phyloP scores from a whole-genome alignment of 2,888 invertebrate species.

The Caenorhabditis uteleia region DNA sequence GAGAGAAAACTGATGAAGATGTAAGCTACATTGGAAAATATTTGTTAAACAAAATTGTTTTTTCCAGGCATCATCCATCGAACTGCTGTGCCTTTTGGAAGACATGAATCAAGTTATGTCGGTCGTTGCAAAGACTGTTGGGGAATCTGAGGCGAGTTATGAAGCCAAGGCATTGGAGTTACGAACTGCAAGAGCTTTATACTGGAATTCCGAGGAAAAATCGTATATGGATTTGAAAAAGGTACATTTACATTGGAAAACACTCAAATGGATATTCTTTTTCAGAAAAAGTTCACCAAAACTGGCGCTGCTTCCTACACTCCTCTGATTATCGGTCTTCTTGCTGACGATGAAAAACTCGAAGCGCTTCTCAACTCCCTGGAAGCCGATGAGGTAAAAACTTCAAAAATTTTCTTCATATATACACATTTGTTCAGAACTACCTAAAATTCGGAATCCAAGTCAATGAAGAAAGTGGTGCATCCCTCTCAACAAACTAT shows the following conservation, averaged over 20 bases:
- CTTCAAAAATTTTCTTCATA: background rate
- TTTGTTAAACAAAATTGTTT: background rate
- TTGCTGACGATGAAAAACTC: constrained; percentile 3
- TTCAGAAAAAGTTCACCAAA: constrained; percentile 7
- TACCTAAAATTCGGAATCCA: constrained; percentile 9
- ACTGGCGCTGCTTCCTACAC: background rate
- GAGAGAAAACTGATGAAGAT: constrained; percentile 7
- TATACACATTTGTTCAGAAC: constrained; percentile 8
- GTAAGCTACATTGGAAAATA: constrained; percentile 8
- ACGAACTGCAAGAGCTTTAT: background rate
- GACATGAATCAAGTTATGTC: constrained; percentile 16
- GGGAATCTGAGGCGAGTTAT: background rate
- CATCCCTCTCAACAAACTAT: constrained; percentile 14
- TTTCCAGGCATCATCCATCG: constrained; percentile 4
- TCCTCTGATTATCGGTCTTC: constrained; percentile 8
- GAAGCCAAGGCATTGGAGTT: background rate
- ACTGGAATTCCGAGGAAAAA: constrained; percentile 12
- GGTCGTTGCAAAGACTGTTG: background rate
- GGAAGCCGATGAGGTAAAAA: background rate
- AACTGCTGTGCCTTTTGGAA: constrained; percentile 15
- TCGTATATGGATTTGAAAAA: constrained; percentile 13
- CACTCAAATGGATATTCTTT: background rate
- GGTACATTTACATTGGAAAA: background rate
- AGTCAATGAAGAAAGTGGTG: constrained; percentile 8
- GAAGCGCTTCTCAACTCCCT: background rate